phyloP scores from a whole-genome alignment of 2,113 vertebrate genomes.

The Rallus limicola region DNA sequence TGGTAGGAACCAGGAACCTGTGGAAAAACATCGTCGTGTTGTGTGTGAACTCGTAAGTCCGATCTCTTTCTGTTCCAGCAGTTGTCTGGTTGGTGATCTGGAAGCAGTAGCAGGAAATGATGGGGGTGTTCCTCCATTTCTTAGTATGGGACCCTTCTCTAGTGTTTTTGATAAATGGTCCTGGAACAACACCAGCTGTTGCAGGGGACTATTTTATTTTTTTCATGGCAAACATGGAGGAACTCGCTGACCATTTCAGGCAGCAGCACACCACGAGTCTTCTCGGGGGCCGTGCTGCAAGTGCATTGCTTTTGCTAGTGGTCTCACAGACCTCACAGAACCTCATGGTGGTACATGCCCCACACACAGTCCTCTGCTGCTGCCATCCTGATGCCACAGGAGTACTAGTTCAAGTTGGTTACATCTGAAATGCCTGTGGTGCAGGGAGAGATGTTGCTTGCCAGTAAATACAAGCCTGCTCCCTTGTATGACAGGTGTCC shows the following conservation, averaged over 20 bases:
- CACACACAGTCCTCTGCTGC: neutral
- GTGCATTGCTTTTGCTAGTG: neutral
- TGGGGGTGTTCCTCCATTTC: neutral
- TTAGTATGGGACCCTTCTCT: neutral
- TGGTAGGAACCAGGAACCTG: conserved; percentile 94
- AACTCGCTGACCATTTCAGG: neutral
- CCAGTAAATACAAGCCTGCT: neutral
- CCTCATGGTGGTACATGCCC: fast-evolving
- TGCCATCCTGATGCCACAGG: neutral
- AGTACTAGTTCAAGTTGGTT: neutral
- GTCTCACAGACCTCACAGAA: fast-evolving
- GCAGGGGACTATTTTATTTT: neutral
- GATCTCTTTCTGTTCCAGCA: neutral
- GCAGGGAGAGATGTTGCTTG: neutral
- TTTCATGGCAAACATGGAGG: neutral
- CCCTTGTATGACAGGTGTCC: neutral
- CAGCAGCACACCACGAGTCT: neutral
- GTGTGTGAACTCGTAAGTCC: conserved; percentile 98
- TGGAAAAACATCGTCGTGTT: conserved; percentile 98
- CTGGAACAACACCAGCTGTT: neutral
- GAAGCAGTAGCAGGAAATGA: neutral
- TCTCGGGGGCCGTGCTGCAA: neutral
- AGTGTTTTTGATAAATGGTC: neutral
- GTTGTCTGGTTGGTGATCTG: neutral
- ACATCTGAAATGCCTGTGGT: neutral